Conservation (phyloP, 92 coral and sea anemone species). For the Zoanthus gigantus region DNA sequence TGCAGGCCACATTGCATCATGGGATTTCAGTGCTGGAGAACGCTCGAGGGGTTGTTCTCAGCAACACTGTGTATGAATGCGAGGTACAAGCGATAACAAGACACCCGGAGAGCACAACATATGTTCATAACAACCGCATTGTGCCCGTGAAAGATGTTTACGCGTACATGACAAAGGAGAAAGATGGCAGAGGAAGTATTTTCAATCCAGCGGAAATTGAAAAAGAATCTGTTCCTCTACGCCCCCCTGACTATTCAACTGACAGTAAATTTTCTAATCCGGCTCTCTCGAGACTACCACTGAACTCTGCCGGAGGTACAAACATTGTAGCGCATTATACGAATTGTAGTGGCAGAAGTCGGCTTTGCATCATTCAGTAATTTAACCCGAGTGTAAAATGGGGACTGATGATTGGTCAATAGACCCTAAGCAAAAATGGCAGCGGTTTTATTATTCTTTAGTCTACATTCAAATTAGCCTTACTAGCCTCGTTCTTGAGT, state of each 20-base stretch:
- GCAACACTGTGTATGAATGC: conserved; percentile 81
- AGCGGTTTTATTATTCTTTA: too few relatives aligned
- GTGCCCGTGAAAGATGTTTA: conserved; percentile 68
- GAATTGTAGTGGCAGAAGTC: conserved; percentile 80
- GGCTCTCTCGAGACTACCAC: conserved; percentile 47
- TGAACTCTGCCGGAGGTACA: conserved; percentile 55
- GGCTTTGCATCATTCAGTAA: conserved; percentile 87
- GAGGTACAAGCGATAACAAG: conserved; percentile 58
- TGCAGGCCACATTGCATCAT: conserved; percentile 76
- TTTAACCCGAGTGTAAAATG: neutral
- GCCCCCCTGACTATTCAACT: conserved; percentile 70
- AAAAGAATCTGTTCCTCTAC: conserved; percentile 68
- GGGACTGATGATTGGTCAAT: too few relatives aligned
- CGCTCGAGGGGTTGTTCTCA: conserved; percentile 87
- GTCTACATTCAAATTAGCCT: too few relatives aligned
- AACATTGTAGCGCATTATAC: conserved; percentile 73
- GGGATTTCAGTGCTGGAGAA: conserved; percentile 85
- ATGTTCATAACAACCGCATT: conserved; percentile 76
- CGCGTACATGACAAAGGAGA: conserved; percentile 54
- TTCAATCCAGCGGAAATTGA: conserved; percentile 65
- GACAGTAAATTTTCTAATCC: conserved; percentile 70
- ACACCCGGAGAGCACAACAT: conserved; percentile 86
- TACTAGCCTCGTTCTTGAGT: too few relatives aligned
- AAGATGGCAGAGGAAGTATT: conserved; percentile 57
- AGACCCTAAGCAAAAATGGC: too few relatives aligned